Evolutionary conservation across 2,888 invertebrate species (phyloP).

Genomic region (Drosophila recens): DNA sequence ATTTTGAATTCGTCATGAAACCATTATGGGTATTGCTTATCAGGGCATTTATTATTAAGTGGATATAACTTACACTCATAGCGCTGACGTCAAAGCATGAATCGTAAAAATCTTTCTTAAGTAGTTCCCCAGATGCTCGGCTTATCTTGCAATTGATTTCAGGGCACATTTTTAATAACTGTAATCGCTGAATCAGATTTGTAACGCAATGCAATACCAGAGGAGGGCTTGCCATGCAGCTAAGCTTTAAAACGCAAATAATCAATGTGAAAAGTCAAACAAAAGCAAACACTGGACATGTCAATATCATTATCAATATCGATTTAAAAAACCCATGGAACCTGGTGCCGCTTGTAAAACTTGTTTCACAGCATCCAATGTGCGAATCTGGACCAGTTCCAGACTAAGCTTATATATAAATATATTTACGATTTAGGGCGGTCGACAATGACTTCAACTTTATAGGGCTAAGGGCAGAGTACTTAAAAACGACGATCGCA

Average conservation of each 20-base stretch:
- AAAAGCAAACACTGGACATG: slow-evolving; percentile 5
- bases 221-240: not conserved
- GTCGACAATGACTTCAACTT: not conserved
- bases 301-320: slow-evolving; percentile 24
- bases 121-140: not conserved
- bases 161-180: not conserved
- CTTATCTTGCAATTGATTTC: not conserved
- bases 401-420: slow-evolving; percentile 2
- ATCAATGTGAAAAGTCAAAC: slow-evolving; percentile 11
- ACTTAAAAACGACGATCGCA: slow-evolving; percentile 18
- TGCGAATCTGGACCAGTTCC: slow-evolving; percentile 41
- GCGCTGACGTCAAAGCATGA: not conserved
- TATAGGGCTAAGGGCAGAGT: slow-evolving; percentile 5
- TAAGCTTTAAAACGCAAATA: slow-evolving; percentile 9
- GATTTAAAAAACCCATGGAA: slow-evolving; percentile 40
- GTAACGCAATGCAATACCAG: not conserved
- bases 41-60: not conserved
- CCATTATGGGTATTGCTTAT: not conserved
- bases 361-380: slow-evolving; percentile 41
- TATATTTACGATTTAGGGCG: slow-evolving; percentile 1
- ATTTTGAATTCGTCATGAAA: not conserved
- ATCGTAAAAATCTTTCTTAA: not conserved
- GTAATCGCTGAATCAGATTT: not conserved
- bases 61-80: not conserved
- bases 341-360: slow-evolving; percentile 62